Percentiles rank a stretch among this genome's conserved stretches.
These are phyloP conservation scores for Pelvicachromis taeniatus DNA, from an alignment of 2,113 vertebrate genomes.

Conservation along the genomic window DNA sequence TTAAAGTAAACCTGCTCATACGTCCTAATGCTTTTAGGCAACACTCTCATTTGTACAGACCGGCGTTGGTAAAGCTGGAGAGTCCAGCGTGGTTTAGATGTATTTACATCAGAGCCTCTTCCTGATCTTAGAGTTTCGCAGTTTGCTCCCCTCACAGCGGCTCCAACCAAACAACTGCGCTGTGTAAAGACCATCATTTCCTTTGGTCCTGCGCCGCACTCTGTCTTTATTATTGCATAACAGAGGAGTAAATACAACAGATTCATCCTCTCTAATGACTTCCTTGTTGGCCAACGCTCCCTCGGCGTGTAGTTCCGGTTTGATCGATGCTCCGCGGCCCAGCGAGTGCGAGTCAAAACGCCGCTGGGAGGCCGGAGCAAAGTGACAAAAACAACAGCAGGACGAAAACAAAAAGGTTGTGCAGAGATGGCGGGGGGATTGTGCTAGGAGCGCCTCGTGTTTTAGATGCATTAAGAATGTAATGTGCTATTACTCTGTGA, in stretches of 20 bases:
- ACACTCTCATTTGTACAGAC: neutral
- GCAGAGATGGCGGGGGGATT: slow-evolving; percentile 17
- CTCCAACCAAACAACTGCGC: neutral
- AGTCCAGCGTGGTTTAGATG: neutral
- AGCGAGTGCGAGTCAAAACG: slow-evolving; percentile 24
- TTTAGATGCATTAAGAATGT: slow-evolving; percentile 78
- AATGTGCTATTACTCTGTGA: slow-evolving; percentile 67
- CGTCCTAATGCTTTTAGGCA: neutral
- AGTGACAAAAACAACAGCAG: slow-evolving; percentile 4
- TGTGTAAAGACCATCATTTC: slow-evolving; percentile 48
- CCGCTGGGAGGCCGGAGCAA: neutral
- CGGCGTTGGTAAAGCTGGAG: neutral
- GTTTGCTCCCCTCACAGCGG: neutral
- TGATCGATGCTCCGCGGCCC: slow-evolving; percentile 60
- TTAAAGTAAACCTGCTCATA: neutral
- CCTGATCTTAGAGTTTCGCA: accelerated
- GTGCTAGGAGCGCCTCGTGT: slow-evolving; percentile 52
- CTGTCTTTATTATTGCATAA: slow-evolving; percentile 53
- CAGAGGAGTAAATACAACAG: slow-evolving; percentile 39
- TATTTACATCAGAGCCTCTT: neutral
- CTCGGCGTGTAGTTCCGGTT: slow-evolving; percentile 13
- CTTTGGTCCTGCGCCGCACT: neutral
- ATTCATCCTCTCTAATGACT: slow-evolving; percentile 66
- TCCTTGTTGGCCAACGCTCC: slow-evolving; percentile 53
- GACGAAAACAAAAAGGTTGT: neutral